Evolutionary conservation across 2,888 invertebrate genomes (phyloP).

Genomic region (Masnerella sp.): DNA sequence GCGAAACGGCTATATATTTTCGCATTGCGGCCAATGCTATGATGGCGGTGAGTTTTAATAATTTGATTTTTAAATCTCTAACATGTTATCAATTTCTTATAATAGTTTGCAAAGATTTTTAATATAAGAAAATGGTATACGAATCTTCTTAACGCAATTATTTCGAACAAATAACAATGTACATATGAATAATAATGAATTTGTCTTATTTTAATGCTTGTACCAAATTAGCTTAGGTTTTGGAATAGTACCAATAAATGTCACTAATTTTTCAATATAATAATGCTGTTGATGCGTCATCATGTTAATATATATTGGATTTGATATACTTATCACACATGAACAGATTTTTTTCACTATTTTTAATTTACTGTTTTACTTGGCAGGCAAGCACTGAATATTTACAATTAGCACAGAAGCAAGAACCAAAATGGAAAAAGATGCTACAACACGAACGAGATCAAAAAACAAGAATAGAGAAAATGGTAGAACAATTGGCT

Average conservation of each 20-base stretch:
- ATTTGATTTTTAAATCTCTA: constrained; percentile 10
- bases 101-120: too few species aligned
- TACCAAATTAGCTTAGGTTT: constrained; percentile 12
- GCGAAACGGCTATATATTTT: constrained; percentile 96
- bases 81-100: too few species aligned
- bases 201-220: constrained; percentile 5
- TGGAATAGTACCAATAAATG: constrained; percentile 17
- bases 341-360: too few species aligned
- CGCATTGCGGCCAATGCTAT: constrained; percentile 97
- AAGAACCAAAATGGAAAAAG: constrained; percentile 95
- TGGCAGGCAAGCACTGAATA: constrained; percentile 96
- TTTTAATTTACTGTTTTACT: too few species aligned
- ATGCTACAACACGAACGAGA: constrained; percentile 96
- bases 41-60: constrained; percentile 87
- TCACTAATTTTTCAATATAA: constrained; percentile 20
- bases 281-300: not conserved
- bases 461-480: constrained; percentile 93
- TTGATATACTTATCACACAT: too few species aligned
- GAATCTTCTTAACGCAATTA: too few species aligned
- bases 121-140: too few species aligned
- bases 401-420: constrained; percentile 91
- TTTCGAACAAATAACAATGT: not conserved
- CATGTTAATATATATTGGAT: constrained; percentile 4
- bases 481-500: constrained; percentile 98
- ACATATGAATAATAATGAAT: constrained; percentile 9